Base-by-base conservation (phyloP, 2,888 invertebrate genomes). In the Gari tellinella region DNA sequence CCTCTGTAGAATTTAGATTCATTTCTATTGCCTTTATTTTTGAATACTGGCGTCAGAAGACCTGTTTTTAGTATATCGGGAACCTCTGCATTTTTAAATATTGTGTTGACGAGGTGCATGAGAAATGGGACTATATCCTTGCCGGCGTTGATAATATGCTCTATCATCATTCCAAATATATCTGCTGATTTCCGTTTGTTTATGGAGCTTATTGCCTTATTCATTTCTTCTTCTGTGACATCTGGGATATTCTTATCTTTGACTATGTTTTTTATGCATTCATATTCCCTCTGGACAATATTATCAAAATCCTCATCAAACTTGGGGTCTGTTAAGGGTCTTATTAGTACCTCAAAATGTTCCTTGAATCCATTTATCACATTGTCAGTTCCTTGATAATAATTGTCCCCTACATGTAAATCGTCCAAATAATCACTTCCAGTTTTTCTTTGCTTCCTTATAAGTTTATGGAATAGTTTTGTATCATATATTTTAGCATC, bases 161-260 rank as follows among this genome's bases (percentile, higher is more conserved):
- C 23, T 21, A 49, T 49, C 8, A n/a, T 7, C 4, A 49, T 7
- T 23, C n/a, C n/a, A 23, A 23, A 49, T 5, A 49, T 49, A 25
- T 49, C 23, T 21, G 49, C 8, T 49, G 49, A 7, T 49, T 49
- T 49, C 8, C 49, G 23, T 12, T 25, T 21, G 23, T 49, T 49
- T 49, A 49, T 49, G 14, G 45, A 45, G 45, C 17, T 45, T 45
- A 45, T 45, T n/a, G 45, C 45, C 14, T 19, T 45, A 7, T 45
- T 19, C 17, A 45, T 15, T n/a, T 45, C 45, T n/a, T 15, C 17
- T n/a, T 19, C 17, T 45, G 45, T 14, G 17, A 45, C 21, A 21
- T 17, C 12, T 12, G 4, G 4, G 15, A 48, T 15, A 15, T 48
- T 3, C 12, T 48, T 17, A 17, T 17, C 23, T 10, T 17, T 23